Evolutionary conservation across 2,113 vertebrate genomes (phyloP).

Genomic region (Paedocypris sp.): DNA sequence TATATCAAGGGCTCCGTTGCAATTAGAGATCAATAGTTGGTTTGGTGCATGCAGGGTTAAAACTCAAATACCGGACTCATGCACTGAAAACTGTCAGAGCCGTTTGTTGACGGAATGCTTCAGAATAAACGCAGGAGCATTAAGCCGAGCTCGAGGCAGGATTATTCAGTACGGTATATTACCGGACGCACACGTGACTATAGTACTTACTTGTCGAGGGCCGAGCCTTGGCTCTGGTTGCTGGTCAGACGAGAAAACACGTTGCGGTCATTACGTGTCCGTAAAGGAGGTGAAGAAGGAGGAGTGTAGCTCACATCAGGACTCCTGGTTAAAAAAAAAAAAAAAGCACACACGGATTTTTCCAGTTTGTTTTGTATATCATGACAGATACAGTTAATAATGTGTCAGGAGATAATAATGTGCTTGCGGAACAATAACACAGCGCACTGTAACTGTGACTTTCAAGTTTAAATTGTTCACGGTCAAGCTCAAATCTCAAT

Average conservation of each 20-base stretch:
- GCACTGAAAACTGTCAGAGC: neutral
- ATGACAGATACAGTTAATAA: too few relatives aligned
- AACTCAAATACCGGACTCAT: neutral
- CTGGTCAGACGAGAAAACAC: constrained; percentile 96
- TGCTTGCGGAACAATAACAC: too few relatives aligned
- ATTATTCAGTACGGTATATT: too few relatives aligned
- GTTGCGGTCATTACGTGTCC: constrained; percentile 87
- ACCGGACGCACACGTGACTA: too few relatives aligned
- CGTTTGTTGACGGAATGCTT: too few relatives aligned
- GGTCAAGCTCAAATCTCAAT: too few relatives aligned
- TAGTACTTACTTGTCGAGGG: constrained; percentile 90
- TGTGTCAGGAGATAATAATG: too few relatives aligned
- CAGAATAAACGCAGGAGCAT: too few relatives aligned
- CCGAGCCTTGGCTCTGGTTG: constrained; percentile 86
- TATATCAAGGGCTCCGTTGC: constrained; percentile 2
- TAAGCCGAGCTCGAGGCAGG: too few relatives aligned
- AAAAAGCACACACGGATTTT: neutral
- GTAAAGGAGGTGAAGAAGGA: constrained; percentile 85
- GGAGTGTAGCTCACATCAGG: constrained; percentile 81
- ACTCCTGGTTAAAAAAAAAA: constrained; percentile 58
- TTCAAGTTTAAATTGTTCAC: too few relatives aligned
- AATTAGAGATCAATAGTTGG: neutral
- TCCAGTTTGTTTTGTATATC: too few relatives aligned
- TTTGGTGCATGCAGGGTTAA: neutral
- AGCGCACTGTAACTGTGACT: too few relatives aligned